A percentile compares a stretch with the other conserved stretches of the same genome.
These are phyloP conservation scores for Menidia beryllina DNA, from an alignment of 2,113 vertebrate genomes.

Conservation along the genomic window DNA sequence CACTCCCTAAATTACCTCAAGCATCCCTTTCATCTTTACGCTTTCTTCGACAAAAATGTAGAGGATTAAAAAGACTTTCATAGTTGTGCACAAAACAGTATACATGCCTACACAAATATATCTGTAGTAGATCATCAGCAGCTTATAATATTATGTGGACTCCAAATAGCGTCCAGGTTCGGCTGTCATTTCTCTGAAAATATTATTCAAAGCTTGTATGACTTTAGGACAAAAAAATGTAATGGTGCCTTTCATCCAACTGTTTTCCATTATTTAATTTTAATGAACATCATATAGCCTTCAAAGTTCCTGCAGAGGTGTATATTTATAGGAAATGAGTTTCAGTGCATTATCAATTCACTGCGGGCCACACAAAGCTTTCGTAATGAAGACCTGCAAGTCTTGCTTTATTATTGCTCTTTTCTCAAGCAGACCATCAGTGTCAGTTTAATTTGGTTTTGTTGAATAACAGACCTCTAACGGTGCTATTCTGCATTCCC, in stretches of 20 bases:
- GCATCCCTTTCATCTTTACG: background rate
- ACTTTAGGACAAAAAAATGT: slow-evolving; percentile 37
- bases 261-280: slow-evolving; percentile 60
- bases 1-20: background rate
- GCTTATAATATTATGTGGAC: background rate
- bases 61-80: background rate
- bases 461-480: slow-evolving; percentile 67
- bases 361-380: slow-evolving; percentile 54
- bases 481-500: slow-evolving; percentile 62
- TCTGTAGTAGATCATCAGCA: background rate
- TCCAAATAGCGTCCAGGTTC: background rate
- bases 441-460: slow-evolving; percentile 75
- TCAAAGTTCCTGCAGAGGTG: slow-evolving; percentile 48
- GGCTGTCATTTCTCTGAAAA: slow-evolving; percentile 25
- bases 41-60: background rate
- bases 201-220: slow-evolving; percentile 27
- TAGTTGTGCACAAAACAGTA: background rate
- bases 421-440: slow-evolving; percentile 64
- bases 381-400: slow-evolving; percentile 64
- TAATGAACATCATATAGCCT: slow-evolving; percentile 54
- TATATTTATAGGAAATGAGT: slow-evolving; percentile 72
- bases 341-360: slow-evolving; percentile 64
- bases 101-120: background rate
- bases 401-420: slow-evolving; percentile 66
- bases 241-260: slow-evolving; percentile 47